Percentiles rank a stretch among this genome's conserved stretches.
phyloP scores from a whole-genome alignment of 2,113 vertebrate genomes.

The Thymallus thymallus region DNA sequence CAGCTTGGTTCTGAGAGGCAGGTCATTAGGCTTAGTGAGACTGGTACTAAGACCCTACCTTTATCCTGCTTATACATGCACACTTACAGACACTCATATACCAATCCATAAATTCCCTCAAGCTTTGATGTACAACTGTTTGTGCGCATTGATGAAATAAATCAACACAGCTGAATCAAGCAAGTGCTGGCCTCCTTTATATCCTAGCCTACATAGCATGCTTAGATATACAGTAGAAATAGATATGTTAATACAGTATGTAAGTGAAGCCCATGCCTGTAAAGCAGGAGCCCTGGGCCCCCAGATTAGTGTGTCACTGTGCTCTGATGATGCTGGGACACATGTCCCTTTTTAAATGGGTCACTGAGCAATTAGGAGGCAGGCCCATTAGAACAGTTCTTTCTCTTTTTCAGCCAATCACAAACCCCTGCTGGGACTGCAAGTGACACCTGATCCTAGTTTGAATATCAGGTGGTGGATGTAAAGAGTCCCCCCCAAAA shows the following conservation, averaged over 20 bases:
- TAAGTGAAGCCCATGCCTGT: too few relatives aligned
- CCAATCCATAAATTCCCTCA: background rate
- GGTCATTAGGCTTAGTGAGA: constrained; percentile 34
- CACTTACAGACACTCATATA: background rate
- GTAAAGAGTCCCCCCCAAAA: background rate
- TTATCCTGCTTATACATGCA: constrained; percentile 8
- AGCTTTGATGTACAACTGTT: too few relatives aligned
- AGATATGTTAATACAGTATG: too few relatives aligned
- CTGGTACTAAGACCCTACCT: constrained; percentile 5
- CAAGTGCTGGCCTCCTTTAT: background rate
- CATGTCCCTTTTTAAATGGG: constrained; percentile 7
- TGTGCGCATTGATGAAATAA: too few relatives aligned
- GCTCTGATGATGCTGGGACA: background rate
- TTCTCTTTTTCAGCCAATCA: constrained; percentile 33
- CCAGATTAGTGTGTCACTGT: background rate
- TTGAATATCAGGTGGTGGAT: background rate
- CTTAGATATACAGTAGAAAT: background rate
- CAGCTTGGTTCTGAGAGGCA: constrained; percentile 70
- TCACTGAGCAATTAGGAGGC: constrained; percentile 14
- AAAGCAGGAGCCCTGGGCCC: background rate
- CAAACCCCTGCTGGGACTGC: background rate
- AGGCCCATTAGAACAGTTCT: constrained; percentile 15
- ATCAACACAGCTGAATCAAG: too few relatives aligned
- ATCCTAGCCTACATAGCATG: background rate
- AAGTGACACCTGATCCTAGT: background rate